Base-by-base conservation (phyloP, 2,113 vertebrate species). In the Pan troglodytes region DNA sequence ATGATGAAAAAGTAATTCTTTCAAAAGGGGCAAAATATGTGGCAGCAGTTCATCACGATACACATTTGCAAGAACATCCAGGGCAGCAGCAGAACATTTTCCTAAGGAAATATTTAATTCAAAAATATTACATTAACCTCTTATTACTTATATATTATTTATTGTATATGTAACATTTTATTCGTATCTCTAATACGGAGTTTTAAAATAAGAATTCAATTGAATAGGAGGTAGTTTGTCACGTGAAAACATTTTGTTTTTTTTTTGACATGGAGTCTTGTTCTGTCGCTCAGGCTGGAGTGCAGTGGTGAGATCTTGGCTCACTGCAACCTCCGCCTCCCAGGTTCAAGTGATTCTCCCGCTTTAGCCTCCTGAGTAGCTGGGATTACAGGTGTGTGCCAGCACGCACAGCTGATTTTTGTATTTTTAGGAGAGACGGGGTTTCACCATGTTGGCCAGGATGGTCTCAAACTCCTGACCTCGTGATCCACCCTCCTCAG, bases 61-160 rank as follows among this genome's bases (percentile, higher is more conserved):
- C 96, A 99, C 99, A 94, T 99, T 99, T 40, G 99, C 99, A 16
- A 99, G 98, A 93, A 99, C 99, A 95, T 99, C 99, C 40, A 99
- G 95, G 48, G 99, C 99, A 94, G 99, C 99, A 55, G 99, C 99
- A 81, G 99, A 99, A 98, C 99, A 99, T 97, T 99, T 99, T 23
- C 99, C 99, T 99, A 75, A 90, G 80, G 38, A 90, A 30, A 98
- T 76, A 97, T 75, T 94, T 79, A 96, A 95, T 93, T 68, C 2
- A 81, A 88, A 93, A 91, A 61, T 3, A 61, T 91, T 84, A 38
- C 2, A 55, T 78, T 82, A 95, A 88, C 13, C 17, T 96, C 79
- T 35, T 64, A 61, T 32, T 25, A 48, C 50, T 40, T 93, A 38
- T 35, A 16, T 32, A 80, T 23, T 45, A 84, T 52, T n/a, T 87